Conservation (phyloP, 2,113 vertebrate species). For the Phalacrocorax pelagicus region DNA sequence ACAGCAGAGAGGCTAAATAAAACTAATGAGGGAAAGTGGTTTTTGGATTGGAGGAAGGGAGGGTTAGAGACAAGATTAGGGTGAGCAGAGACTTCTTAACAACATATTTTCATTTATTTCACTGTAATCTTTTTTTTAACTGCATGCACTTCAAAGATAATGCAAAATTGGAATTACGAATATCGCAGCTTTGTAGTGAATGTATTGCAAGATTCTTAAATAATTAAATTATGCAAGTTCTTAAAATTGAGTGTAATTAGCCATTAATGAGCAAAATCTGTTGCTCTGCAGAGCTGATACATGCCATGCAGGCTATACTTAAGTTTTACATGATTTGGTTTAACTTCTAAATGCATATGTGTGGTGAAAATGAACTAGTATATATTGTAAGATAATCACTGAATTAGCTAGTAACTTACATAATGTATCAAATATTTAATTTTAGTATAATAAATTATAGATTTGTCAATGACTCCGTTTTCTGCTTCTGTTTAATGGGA, state of each 20-base stretch:
- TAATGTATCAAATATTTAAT: constrained; percentile 16
- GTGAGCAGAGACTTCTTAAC: constrained; percentile 7
- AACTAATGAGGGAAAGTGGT: constrained; percentile 28
- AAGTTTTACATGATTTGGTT: constrained; percentile 25
- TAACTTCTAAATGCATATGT: neutral
- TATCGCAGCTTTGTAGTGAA: constrained; percentile 69
- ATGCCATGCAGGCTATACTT: neutral
- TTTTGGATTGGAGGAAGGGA: neutral
- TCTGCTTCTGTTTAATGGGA: neutral
- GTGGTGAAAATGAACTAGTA: constrained; percentile 40
- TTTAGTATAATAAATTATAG: constrained; percentile 13
- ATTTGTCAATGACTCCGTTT: constrained; percentile 8
- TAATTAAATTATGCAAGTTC: constrained; percentile 74
- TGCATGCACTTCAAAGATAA: constrained; percentile 73
- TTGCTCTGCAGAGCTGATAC: constrained; percentile 46
- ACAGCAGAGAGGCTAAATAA: constrained; percentile 23
- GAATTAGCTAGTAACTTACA: neutral
- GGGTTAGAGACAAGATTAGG: constrained; percentile 14
- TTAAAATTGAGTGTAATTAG: constrained; percentile 74
- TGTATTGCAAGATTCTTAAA: constrained; percentile 67
- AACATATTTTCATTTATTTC: constrained; percentile 62
- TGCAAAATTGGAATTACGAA: constrained; percentile 61
- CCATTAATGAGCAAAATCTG: constrained; percentile 70
- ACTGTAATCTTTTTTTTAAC: constrained; percentile 34
- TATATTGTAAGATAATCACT: neutral